phyloP scores from a whole-genome alignment of 2,113 vertebrate species.

The Pseudorasbora parva region DNA sequence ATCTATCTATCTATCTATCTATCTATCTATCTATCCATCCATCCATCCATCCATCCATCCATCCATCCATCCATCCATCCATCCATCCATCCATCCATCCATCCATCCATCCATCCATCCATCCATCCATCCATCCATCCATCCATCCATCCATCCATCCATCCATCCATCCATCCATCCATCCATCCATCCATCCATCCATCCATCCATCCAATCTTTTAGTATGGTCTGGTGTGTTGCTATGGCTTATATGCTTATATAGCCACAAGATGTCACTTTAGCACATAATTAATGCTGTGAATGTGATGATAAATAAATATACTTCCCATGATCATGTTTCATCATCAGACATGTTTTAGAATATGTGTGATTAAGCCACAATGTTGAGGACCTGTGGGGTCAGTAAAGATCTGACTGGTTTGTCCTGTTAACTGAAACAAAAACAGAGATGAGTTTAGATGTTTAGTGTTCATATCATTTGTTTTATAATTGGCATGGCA shows the following conservation, averaged over 20 bases:
- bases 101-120: no score
- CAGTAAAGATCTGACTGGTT: neutral
- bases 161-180: no score
- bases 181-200: no score
- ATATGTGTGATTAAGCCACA: neutral
- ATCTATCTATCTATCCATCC: no score
- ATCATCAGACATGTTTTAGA: neutral
- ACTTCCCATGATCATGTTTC: neutral
- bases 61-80: no score
- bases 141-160: no score
- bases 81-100: no score
- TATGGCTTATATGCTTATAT: neutral
- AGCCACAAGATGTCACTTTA: constrained; percentile 29
- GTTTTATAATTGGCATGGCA: neutral
- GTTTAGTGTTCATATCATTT: neutral
- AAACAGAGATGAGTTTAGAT: neutral
- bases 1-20: no score
- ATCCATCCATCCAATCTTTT: neutral
- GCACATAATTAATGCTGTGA: neutral
- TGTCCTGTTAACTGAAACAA: neutral
- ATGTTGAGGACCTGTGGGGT: neutral
- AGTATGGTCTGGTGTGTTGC: neutral
- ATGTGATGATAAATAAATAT: neutral
- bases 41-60: no score
- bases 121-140: no score